Conservation (phyloP, 2,113 vertebrate species). For the Tachysurus vachellii region DNA sequence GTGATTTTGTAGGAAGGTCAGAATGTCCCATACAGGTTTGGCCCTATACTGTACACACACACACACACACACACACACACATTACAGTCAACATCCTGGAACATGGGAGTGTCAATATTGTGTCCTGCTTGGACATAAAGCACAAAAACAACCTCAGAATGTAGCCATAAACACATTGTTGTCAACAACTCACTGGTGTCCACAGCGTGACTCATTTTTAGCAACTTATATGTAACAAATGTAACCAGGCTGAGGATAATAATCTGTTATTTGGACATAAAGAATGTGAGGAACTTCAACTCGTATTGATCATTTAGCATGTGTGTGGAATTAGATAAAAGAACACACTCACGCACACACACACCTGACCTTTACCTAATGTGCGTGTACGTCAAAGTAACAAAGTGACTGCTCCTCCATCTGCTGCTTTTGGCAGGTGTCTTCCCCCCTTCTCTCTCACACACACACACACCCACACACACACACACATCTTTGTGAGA, state of each 20-base stretch:
- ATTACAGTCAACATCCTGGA: conserved; percentile 20
- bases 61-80: neutral
- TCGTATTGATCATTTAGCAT: neutral
- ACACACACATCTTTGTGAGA: neutral
- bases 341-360: neutral
- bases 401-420: conserved; percentile 2
- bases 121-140: conserved; percentile 8
- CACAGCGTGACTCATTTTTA: conserved; percentile 20
- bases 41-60: neutral
- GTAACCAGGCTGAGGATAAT: neutral
- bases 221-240: conserved; percentile 2
- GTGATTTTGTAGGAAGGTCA: conserved; percentile 2
- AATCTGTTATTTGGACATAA: neutral
- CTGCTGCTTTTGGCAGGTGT: conserved; percentile 19
- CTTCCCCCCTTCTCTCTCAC: neutral
- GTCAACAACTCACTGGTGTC: neutral
- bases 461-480: neutral
- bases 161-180: neutral
- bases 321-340: neutral
- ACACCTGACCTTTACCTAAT: conserved; percentile 25
- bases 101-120: conserved; percentile 28
- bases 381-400: neutral
- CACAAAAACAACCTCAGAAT: conserved; percentile 14
- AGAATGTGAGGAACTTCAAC: neutral
- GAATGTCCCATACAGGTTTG: neutral